Percentiles rank a stretch among this genome's conserved stretches.
Conservation (phyloP, 2,797 vertebrate species). For the Centroberyx gerrardi region DNA sequence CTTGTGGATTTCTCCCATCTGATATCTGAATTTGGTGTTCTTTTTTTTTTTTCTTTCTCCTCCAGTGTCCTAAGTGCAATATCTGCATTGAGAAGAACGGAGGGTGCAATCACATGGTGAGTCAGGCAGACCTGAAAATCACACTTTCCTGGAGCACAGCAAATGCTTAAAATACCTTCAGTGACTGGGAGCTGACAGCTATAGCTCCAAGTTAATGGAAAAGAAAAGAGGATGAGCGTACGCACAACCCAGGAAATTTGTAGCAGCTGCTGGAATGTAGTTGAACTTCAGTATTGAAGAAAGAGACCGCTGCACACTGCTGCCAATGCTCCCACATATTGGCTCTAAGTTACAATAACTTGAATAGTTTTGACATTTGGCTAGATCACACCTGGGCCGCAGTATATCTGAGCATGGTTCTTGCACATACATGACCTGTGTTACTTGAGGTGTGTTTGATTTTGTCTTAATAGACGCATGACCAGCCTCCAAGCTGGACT, state of each 20-base stretch:
- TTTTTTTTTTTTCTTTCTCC: conserved; percentile 41
- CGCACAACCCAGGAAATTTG: no score
- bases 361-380: background rate
- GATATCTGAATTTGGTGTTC: background rate
- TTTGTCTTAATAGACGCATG: background rate
- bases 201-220: no score
- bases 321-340: no score
- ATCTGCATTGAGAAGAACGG: conserved; percentile 99
- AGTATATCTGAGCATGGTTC: background rate
- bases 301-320: no score
- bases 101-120: conserved; percentile 99
- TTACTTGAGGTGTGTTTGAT: background rate
- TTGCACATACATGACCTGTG: background rate
- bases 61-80: conserved; percentile 99
- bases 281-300: no score
- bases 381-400: background rate
- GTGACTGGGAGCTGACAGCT: conserved; percentile 9
- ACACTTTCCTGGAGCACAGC: conserved; percentile 49
- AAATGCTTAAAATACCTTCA: conserved; percentile 36
- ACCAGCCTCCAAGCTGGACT: background rate
- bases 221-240: no score
- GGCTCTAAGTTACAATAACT: background rate
- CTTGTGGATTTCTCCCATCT: no score
- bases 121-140: conserved; percentile 65
- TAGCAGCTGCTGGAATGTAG: no score